phyloP scores from a whole-genome alignment of 2,888 invertebrate species.

The Cephonodes hylas region DNA sequence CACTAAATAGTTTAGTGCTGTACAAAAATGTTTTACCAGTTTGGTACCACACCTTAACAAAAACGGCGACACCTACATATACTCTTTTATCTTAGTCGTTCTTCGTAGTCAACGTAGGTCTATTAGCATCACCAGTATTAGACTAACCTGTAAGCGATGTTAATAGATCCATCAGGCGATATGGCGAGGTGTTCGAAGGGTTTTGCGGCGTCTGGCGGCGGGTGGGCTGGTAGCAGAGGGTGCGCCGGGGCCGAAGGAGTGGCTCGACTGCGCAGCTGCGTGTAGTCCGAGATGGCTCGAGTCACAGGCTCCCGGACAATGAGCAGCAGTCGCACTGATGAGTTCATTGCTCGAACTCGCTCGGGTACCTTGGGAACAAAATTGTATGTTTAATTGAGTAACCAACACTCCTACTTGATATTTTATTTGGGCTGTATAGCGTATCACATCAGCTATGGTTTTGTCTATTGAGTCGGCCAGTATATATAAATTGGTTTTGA shows the following conservation, averaged over 20 bases:
- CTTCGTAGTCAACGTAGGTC: too few relatives aligned
- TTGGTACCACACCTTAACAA: too few relatives aligned
- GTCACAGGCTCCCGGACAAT: conserved; percentile 98
- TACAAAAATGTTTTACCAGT: too few relatives aligned
- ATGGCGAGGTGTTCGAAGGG: conserved; percentile 92
- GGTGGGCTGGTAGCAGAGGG: conserved; percentile 54
- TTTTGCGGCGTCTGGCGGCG: conserved; percentile 70
- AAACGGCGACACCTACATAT: too few relatives aligned
- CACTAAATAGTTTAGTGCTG: too few relatives aligned
- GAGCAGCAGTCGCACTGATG: conserved; percentile 92
- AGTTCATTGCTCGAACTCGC: conserved; percentile 96
- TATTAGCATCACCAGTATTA: not conserved
- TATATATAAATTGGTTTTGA: too few relatives aligned
- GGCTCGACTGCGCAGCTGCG: conserved; percentile 92
- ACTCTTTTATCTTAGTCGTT: too few relatives aligned
- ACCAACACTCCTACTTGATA: too few relatives aligned
- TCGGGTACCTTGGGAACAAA: conserved; percentile 87
- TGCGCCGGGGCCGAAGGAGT: conserved; percentile 85
- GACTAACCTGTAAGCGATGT: conserved; percentile 86
- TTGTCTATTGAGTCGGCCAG: too few relatives aligned
- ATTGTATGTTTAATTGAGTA: too few relatives aligned
- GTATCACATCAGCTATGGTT: too few relatives aligned
- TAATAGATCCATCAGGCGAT: conserved; percentile 90
- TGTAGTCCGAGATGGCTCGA: conserved; percentile 97
- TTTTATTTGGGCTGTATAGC: too few relatives aligned